phyloP scores from a whole-genome alignment of 2,888 invertebrate genomes.

The Melanchra persicariae region DNA sequence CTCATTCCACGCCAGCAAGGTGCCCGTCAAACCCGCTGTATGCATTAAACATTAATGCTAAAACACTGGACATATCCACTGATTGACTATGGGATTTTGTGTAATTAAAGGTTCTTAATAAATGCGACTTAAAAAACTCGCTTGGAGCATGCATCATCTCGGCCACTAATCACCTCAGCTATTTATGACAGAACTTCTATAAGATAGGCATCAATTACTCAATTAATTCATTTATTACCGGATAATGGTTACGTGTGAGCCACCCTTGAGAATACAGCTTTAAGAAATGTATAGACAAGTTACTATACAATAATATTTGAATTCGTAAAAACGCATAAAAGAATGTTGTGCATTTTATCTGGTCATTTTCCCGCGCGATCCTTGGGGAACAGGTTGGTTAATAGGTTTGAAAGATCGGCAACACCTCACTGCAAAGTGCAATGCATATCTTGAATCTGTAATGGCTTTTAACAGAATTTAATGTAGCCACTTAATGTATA shows the following conservation, averaged over 20 bases:
- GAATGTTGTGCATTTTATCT: constrained; percentile 18
- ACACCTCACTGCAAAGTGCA: constrained; percentile 5
- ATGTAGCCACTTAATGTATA: constrained; percentile 4
- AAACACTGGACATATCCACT: constrained; percentile 54
- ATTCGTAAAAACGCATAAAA: constrained; percentile 27
- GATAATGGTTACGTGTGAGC: constrained; percentile 24
- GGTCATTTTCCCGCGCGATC: constrained; percentile 1
- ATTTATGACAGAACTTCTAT: constrained; percentile 48
- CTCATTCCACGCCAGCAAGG: constrained; percentile 46
- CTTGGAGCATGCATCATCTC: constrained; percentile 32
- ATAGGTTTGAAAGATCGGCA: constrained; percentile 15
- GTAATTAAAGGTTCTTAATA: constrained; percentile 67
- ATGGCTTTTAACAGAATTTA: constrained; percentile 30
- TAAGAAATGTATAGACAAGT: constrained; percentile 11
- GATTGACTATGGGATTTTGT: constrained; percentile 70
- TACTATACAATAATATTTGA: not conserved
- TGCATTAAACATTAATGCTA: constrained; percentile 68
- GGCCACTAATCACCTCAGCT: constrained; percentile 50
- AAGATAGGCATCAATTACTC: constrained; percentile 54
- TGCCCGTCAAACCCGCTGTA: constrained; percentile 56
- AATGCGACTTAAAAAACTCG: constrained; percentile 58
- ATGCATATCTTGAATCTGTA: constrained; percentile 13
- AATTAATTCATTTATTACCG: constrained; percentile 58
- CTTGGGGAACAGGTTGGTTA: constrained; percentile 22
- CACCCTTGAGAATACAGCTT: constrained; percentile 34